Evolutionary conservation across 2,797 vertebrate species (phyloP), one percentile per base, ranked within the genome.

Genomic region (Semaprochilodus insignis): DNA sequence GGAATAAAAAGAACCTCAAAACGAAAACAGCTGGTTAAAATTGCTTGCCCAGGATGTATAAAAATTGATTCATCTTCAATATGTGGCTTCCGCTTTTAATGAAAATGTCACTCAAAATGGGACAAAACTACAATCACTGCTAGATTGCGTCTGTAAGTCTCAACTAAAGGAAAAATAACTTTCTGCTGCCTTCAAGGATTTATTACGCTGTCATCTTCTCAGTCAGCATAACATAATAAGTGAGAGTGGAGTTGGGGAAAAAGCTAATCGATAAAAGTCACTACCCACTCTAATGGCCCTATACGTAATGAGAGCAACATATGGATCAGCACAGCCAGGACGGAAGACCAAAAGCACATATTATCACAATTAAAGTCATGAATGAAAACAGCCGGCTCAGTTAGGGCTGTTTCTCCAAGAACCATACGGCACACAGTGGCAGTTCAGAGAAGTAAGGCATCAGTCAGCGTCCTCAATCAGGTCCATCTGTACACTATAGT

Each of bases 291-390:
- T 62, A 74, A 81, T 60, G 67, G 74, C 67, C 25, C 48, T 81
- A 55, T 75, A 72, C n/a, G 4, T 77, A 66, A 77, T 80, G 44
- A 72, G 62, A 63, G 75, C 74, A 81, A 83, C 74, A 52, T 67
- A 79, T 82, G 60, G 65, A 57, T 78, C 25, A 44, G 36, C 55
- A 54, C 81, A 75, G 74, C 13, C 25, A 34, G n/a, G 16, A 44
- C 59, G 66, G 75, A 14, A 78, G n/a, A 27, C 67, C 72, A 44
- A 73, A 52, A 51, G n/a, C 52, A n/a, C 11, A 21, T 16, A 13
- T 60, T 48, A 72, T 59, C 44, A 27, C 3, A 23, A 57, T 31
- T 44, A 76, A 59, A 52, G 44, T 3, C n/a, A 52, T 51, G 60
- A 74, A 44, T 57, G 48, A 48, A 55, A 63, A 54, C 15, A 13